Evolutionary conservation across 2,797 vertebrate genomes (phyloP), one percentile per base, ranked within the genome.

Genomic region (Argyrosomus regius): DNA sequence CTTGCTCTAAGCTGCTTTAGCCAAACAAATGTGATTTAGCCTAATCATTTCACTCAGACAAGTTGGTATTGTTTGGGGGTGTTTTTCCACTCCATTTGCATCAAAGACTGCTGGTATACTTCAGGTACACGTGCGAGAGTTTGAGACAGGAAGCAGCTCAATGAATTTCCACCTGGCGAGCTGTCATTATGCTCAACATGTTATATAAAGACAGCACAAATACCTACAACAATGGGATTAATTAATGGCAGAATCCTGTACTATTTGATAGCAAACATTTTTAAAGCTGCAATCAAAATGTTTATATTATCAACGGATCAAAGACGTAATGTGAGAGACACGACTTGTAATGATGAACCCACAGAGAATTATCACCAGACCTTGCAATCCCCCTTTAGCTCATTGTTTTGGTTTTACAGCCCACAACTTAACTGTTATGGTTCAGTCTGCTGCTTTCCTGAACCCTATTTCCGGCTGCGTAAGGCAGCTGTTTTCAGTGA

Each of bases 11-110:
- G 94, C 92, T 86, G 92, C 93, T 95, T 95, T 95, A 86, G 88
- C 89, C 91, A 91, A 91, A 91, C 88, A 94, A 94, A 93, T 91
- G 93, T 94, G 93, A 94, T 95, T 94, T 93, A 91, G 90, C 85
- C 88, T 94, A 93, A 95, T 93, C 88, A 92, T 95, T 94, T 91
- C 92, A 87, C 92, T 91, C 87, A 91, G 88, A 95, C 94, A 95
- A 94, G 92, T 89, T 83, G 79, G 93, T 90, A 94, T 95, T 95
- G 94, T 95, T 94, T 88, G 56, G n/a, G 35, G 28, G 84, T 87
- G 83, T 92, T 94, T 92, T 90, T 89, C 87, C 79, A 83, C 78
- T 81, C 77, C 22, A 56, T 91, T 82, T 75, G 64, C 67, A 81
- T 83, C 65, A 72, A 72, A 79, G 57, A 31, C 71, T 35, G 43